Evolutionary conservation across 2,113 vertebrate genomes (phyloP).

Genomic region (Propithecus coquereli): DNA sequence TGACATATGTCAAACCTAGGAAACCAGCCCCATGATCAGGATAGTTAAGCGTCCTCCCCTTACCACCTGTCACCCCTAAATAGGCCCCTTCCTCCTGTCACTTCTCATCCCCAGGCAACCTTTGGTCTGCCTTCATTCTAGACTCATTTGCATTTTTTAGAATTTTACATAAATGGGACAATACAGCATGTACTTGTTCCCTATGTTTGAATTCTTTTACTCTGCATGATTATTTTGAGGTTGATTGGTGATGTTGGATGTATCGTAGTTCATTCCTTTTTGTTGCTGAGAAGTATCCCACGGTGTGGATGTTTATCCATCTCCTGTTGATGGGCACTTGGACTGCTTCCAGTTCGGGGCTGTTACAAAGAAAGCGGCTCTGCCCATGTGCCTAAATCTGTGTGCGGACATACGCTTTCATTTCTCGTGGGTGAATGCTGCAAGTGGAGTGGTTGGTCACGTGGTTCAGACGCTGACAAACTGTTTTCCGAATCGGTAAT

Average conservation of each 20-base stretch:
- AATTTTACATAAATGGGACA: neutral
- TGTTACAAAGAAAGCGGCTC: too few relatives aligned
- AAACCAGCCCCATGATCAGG: neutral
- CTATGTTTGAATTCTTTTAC: neutral
- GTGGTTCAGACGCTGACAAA: neutral
- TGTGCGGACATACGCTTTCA: neutral
- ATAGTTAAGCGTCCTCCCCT: neutral
- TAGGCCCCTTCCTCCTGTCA: neutral
- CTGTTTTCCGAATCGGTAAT: rapidly evolving
- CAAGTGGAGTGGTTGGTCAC: neutral
- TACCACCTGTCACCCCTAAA: neutral
- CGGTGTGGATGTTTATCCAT: neutral
- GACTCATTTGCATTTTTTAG: neutral
- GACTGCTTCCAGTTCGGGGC: neutral
- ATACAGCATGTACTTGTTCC: neutral
- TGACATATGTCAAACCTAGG: neutral
- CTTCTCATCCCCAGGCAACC: neutral
- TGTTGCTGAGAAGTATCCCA: neutral
- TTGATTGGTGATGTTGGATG: neutral
- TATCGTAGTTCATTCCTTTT: neutral
- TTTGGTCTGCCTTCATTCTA: neutral
- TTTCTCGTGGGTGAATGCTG: neutral
- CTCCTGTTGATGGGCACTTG: neutral
- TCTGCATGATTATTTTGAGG: neutral
- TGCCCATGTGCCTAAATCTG: neutral